phyloP scores from a whole-genome alignment of 2,113 vertebrate species.

The Brevimyrus niger region DNA sequence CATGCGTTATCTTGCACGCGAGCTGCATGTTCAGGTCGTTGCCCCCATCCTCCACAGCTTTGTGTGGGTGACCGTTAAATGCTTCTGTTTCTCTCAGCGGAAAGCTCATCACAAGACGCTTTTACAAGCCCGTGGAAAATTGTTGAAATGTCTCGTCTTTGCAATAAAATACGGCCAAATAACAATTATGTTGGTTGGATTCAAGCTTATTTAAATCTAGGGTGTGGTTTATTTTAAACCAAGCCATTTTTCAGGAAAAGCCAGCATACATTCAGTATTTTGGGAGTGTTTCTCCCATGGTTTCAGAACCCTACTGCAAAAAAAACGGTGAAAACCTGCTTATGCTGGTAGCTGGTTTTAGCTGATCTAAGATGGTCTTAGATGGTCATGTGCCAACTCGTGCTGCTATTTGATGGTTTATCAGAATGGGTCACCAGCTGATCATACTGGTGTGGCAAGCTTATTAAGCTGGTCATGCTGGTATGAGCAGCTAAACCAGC shows the following conservation, averaged over 20 bases:
- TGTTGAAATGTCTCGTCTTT: not conserved
- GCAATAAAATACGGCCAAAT: not conserved
- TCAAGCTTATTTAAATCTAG: not conserved
- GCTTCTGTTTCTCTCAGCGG: not conserved
- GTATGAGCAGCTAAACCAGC: not conserved
- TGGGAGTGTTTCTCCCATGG: not conserved
- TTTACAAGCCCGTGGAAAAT: not conserved
- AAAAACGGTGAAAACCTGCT: not conserved
- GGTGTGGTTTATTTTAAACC: not conserved
- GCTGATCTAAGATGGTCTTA: not conserved
- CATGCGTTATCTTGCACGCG: not conserved
- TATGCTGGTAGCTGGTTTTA: not conserved
- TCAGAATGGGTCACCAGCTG: not conserved
- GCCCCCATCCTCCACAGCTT: too few species aligned
- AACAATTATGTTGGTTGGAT: not conserved
- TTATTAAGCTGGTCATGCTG: not conserved
- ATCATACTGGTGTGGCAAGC: not conserved
- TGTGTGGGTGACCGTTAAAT: not conserved
- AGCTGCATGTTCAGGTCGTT: not conserved
- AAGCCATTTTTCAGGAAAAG: not conserved
- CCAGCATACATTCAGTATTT: not conserved
- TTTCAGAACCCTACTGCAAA: not conserved
- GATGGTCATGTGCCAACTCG: not conserved
- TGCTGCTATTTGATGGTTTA: not conserved
- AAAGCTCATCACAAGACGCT: not conserved